phyloP scores from a whole-genome alignment of 2,888 invertebrate genomes.

The Clusia tigrina region DNA sequence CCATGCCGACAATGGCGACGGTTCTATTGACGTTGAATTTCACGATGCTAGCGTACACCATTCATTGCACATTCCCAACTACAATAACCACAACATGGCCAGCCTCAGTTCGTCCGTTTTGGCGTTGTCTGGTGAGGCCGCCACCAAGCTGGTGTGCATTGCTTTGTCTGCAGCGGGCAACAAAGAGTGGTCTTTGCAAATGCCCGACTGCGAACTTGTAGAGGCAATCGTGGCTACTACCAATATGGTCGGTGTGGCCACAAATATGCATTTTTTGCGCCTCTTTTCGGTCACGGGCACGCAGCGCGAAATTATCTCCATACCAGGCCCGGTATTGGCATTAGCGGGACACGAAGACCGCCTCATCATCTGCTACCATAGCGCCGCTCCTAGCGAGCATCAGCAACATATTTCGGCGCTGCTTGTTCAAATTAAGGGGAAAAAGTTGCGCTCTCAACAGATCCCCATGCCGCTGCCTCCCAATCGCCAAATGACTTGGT shows the following conservation, averaged over 20 bases:
- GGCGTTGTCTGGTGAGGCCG: conserved; percentile 76
- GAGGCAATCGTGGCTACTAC: conserved; percentile 73
- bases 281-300: conserved; percentile 87
- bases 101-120: conserved; percentile 83
- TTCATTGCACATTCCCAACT: conserved; percentile 88
- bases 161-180: conserved; percentile 76
- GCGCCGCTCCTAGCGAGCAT: conserved; percentile 65
- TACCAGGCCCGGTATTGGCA: conserved; percentile 78
- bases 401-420: conserved; percentile 69
- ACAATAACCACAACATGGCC: conserved; percentile 84
- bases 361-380: conserved; percentile 74
- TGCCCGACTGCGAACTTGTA: conserved; percentile 83
- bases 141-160: conserved; percentile 77
- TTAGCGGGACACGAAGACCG: conserved; percentile 71
- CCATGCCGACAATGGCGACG: conserved; percentile 75
- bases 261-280: conserved; percentile 77
- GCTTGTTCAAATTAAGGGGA: conserved; percentile 66
- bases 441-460: conserved; percentile 66
- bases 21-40: conserved; percentile 93
- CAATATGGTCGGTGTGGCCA: conserved; percentile 82
- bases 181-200: conserved; percentile 85
- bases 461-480: conserved; percentile 74
- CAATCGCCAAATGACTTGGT: conserved; percentile 73
- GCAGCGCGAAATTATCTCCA: conserved; percentile 77
- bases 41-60: conserved; percentile 91